Evolutionary conservation across 2,888 invertebrate species (phyloP).

Genomic region (Cryptophagus acutangulus): DNA sequence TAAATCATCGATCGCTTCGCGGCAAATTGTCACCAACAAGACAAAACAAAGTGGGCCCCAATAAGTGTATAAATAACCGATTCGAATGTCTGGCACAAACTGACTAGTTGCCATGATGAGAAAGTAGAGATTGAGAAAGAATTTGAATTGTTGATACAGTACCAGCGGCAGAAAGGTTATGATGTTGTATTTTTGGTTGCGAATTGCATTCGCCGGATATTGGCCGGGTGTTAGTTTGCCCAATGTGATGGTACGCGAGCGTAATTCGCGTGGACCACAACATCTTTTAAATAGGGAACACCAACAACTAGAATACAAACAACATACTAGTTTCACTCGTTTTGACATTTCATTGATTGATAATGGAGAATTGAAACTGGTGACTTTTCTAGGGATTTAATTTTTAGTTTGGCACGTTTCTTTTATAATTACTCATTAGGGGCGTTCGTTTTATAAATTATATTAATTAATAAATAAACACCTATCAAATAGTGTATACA

Average conservation of each 20-base stretch:
- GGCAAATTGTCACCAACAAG: conserved; percentile 87
- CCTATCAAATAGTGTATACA: too few species aligned
- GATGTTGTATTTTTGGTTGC: conserved; percentile 97
- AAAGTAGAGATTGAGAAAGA: conserved; percentile 97
- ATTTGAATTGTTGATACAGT: conserved; percentile 97
- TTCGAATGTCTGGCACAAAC: conserved; percentile 93
- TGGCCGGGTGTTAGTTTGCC: conserved; percentile 74
- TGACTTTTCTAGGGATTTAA: too few species aligned
- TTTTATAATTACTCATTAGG: background rate
- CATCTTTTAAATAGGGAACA: conserved; percentile 69
- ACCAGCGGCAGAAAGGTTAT: conserved; percentile 87
- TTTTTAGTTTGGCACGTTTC: too few species aligned
- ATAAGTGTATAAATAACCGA: conserved; percentile 97
- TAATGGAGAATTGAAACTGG: too few species aligned
- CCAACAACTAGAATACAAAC: conserved; percentile 62
- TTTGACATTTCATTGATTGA: too few species aligned
- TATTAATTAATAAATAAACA: too few species aligned
- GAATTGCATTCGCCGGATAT: conserved; percentile 91
- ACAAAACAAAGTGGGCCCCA: conserved; percentile 98
- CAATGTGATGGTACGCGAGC: conserved; percentile 71
- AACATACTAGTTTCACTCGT: background rate
- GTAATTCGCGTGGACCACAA: conserved; percentile 68
- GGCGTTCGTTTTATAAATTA: too few species aligned
- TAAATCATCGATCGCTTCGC: conserved; percentile 96
- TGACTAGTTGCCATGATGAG: conserved; percentile 97